phyloP scores from a whole-genome alignment of 2,113 vertebrate species.

The Cyprinodon tularosa region DNA sequence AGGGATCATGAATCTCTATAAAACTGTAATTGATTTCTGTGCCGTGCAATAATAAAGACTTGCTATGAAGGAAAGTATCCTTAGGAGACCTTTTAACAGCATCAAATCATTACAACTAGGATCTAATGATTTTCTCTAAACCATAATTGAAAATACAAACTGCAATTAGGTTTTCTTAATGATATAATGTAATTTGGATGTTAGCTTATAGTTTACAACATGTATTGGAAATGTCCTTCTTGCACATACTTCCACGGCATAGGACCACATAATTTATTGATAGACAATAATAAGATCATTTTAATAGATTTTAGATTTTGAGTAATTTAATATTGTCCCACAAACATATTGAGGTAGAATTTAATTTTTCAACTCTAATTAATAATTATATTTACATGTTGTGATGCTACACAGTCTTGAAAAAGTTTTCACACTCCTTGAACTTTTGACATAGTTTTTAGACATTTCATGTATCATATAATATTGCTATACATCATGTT shows the following conservation, averaged over 20 bases:
- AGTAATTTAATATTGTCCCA: background rate
- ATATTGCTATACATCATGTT: background rate
- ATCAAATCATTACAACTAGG: slow-evolving; percentile 54
- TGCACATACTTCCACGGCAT: slow-evolving; percentile 11
- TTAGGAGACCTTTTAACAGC: slow-evolving; percentile 57
- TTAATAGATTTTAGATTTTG: slow-evolving; percentile 41
- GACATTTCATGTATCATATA: too few relatives aligned
- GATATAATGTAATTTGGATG: slow-evolving; percentile 36
- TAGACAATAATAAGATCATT: slow-evolving; percentile 21
- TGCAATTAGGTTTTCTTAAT: slow-evolving; percentile 50
- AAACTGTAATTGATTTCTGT: slow-evolving; percentile 71
- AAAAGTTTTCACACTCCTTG: background rate
- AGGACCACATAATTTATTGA: slow-evolving; percentile 24
- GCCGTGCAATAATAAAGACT: slow-evolving; percentile 66
- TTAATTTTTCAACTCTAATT: background rate
- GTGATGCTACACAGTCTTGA: background rate
- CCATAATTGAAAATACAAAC: slow-evolving; percentile 52
- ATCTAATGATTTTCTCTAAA: slow-evolving; percentile 47
- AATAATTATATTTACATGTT: background rate
- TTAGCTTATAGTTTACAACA: background rate
- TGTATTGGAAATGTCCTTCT: background rate
- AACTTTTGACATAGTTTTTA: too few relatives aligned
- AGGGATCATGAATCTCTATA: slow-evolving; percentile 63
- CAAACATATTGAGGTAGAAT: background rate
- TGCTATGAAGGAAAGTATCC: slow-evolving; percentile 54